Conservation (phyloP, 1,140 invertebrate species). For the Anoplolepis gracilipes region DNA sequence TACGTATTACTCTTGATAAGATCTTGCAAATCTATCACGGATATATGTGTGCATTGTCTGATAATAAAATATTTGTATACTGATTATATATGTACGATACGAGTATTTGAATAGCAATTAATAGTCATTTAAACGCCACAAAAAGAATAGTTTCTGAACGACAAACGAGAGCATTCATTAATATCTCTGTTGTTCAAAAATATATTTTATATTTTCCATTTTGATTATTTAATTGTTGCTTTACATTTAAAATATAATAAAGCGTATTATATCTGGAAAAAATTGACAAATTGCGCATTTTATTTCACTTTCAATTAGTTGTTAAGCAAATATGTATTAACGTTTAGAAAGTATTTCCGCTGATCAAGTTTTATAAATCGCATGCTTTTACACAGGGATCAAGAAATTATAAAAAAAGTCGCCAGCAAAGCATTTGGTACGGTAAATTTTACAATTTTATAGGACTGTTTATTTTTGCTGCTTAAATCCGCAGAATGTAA, state of each 20-base stretch:
- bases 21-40: background rate
- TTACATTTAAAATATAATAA: background rate
- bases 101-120: slow-evolving; percentile 45
- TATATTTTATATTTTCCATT: background rate
- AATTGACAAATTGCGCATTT: background rate
- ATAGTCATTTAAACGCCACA: background rate
- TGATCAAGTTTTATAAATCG: slow-evolving; percentile 37
- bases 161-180: background rate
- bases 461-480: slow-evolving; percentile 29
- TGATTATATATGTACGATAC: background rate
- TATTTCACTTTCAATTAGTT: background rate
- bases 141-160: background rate
- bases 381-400: background rate
- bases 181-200: background rate
- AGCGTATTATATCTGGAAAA: too few species aligned
- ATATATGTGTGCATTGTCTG: background rate
- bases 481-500: slow-evolving; percentile 55
- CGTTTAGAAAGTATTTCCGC: too few species aligned
- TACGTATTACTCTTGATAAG: background rate
- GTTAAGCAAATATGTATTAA: background rate
- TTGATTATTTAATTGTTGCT: background rate
- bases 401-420: slow-evolving; percentile 1
- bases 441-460: slow-evolving; percentile 24
- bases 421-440: background rate
- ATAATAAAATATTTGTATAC: slow-evolving; percentile 61